Evolutionary conservation across 2,797 vertebrate genomes (phyloP).

Genomic region (Hylomyscus alleni): DNA sequence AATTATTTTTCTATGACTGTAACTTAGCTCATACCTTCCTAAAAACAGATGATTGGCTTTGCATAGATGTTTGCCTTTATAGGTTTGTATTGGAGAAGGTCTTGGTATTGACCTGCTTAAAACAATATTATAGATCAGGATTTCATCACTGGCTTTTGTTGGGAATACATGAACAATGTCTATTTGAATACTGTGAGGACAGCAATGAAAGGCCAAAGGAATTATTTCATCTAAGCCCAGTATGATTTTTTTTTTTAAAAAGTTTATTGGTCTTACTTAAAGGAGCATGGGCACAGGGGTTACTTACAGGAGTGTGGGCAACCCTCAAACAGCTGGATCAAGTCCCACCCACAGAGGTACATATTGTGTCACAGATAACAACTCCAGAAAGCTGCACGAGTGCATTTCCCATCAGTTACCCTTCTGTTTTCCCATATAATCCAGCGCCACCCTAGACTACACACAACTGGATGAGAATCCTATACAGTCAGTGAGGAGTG

Average conservation of each 20-base stretch:
- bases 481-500: not conserved
- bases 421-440: not conserved
- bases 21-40: conserved; percentile 60
- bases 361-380: not conserved
- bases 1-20: conserved; percentile 65
- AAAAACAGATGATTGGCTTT: conserved; percentile 70
- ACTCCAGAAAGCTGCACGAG: not conserved
- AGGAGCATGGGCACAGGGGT: not conserved
- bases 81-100: conserved; percentile 64
- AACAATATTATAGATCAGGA: conserved; percentile 81
- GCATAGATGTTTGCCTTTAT: conserved; percentile 80
- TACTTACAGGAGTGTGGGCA: not conserved
- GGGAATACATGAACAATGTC: not conserved
- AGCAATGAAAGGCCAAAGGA: not conserved
- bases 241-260: too few species aligned
- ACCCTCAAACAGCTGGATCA: not conserved
- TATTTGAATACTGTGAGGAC: not conserved
- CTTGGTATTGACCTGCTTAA: conserved; percentile 79
- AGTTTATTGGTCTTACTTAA: not conserved
- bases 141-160: conserved; percentile 65
- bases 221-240: not conserved
- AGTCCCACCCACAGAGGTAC: not conserved
- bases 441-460: not conserved
- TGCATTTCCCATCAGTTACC: not conserved
- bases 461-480: not conserved